Conservation (phyloP, 2,888 invertebrate species). For the Endomychus coccineus region DNA sequence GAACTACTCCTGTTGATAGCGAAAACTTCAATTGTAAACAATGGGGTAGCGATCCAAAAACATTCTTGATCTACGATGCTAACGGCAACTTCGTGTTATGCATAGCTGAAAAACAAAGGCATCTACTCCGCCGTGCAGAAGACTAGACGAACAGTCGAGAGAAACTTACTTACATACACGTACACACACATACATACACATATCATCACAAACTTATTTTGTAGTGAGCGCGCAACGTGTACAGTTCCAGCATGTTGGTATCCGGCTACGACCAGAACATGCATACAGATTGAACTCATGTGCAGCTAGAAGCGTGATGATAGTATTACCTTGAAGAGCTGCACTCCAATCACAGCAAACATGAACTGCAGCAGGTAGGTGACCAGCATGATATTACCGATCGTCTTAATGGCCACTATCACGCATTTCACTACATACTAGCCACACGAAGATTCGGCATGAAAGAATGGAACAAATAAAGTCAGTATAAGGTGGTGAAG, state of each 20-base stretch:
- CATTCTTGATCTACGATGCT: too few relatives aligned
- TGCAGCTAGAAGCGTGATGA: slow-evolving; percentile 37
- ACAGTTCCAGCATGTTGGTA: slow-evolving; percentile 10
- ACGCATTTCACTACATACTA: slow-evolving; percentile 99
- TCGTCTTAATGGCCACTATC: slow-evolving; percentile 97
- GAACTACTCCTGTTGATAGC: too few relatives aligned
- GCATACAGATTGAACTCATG: slow-evolving; percentile 35
- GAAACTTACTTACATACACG: too few relatives aligned
- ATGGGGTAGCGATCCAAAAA: too few relatives aligned
- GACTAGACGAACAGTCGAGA: too few relatives aligned
- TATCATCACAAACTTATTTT: too few relatives aligned
- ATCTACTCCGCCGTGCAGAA: too few relatives aligned
- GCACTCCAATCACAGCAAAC: slow-evolving; percentile 99
- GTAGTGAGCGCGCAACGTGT: too few relatives aligned
- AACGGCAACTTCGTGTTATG: too few relatives aligned
- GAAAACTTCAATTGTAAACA: too few relatives aligned
- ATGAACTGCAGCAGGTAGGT: slow-evolving; percentile 99
- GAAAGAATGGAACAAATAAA: slow-evolving; percentile 37
- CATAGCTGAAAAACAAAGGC: too few relatives aligned
- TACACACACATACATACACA: too few relatives aligned
- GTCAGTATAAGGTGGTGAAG: slow-evolving; percentile 36
- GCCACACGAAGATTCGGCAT: slow-evolving; percentile 25
- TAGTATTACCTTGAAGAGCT: slow-evolving; percentile 94
- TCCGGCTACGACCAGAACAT: slow-evolving; percentile 38
- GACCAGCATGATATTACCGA: slow-evolving; percentile 99